A percentile compares a stretch with the other conserved stretches of the same genome.
Evolutionary conservation across 2,888 invertebrate genomes (phyloP).

Genomic region (Chymomyza procnemis): DNA sequence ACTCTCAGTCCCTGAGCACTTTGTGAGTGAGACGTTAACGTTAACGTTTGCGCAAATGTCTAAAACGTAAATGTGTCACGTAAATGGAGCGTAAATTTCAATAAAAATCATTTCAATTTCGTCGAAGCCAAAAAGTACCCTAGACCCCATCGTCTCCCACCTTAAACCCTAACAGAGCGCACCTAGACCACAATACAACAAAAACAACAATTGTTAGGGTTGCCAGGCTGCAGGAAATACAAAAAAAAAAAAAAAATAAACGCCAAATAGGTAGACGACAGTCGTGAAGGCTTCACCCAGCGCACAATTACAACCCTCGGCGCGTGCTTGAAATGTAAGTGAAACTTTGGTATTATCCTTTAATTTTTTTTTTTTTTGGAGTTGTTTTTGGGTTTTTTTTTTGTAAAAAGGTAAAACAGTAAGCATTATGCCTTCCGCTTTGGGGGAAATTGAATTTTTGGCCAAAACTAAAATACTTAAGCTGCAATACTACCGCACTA

Average conservation of each 20-base stretch:
- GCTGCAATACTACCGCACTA: constrained; percentile 24
- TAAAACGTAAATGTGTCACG: constrained; percentile 72
- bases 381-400: neutral
- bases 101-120: constrained; percentile 74
- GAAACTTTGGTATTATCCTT: constrained; percentile 17
- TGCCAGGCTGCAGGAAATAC: neutral
- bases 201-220: neutral
- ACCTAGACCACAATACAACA: neutral
- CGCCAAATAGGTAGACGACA: constrained; percentile 1
- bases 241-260: neutral
- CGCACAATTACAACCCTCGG: constrained; percentile 24
- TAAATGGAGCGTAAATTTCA: constrained; percentile 74
- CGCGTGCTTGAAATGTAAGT: constrained; percentile 42
- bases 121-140: constrained; percentile 56
- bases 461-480: neutral
- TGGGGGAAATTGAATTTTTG: constrained; percentile 69
- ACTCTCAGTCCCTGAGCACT: neutral
- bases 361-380: neutral
- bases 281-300: neutral
- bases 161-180: neutral
- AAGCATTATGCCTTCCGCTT: constrained; percentile 64
- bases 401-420: constrained; percentile 38
- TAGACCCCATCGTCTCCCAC: too few relatives aligned
- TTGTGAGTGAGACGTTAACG: constrained; percentile 22
- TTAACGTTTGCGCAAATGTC: constrained; percentile 55